Percentiles rank a stretch among this genome's conserved stretches.
Evolutionary conservation across 2,888 invertebrate species (phyloP).

Genomic region (Piscicola geometra): DNA sequence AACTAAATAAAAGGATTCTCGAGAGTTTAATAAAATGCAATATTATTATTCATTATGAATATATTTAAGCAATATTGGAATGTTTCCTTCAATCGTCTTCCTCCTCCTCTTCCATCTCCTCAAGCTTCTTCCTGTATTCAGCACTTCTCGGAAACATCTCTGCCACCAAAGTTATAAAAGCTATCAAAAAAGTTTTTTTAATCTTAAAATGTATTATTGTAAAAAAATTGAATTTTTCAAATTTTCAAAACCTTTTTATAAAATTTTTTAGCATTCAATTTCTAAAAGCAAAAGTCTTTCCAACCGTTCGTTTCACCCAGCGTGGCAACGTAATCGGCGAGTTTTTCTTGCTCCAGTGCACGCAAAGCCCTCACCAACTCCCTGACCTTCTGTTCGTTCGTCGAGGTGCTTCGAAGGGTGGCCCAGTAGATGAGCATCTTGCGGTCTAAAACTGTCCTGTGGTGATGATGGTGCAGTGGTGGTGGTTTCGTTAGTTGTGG

Average conservation of each 20-base stretch:
- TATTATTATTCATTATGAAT: no score
- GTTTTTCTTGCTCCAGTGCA: slow-evolving; percentile 3
- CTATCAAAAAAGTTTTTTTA: neutral
- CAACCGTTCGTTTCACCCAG: neutral
- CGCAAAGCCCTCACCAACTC: slow-evolving; percentile 23
- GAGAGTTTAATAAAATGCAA: no score
- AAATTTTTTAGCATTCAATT: neutral
- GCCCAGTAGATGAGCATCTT: slow-evolving; percentile 30
- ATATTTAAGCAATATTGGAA: no score
- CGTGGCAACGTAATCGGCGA: slow-evolving; percentile 14
- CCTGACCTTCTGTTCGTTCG: slow-evolving; percentile 4
- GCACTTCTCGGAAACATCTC: neutral
- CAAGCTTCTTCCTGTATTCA: neutral
- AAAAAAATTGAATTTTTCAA: neutral
- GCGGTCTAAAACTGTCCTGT: neutral
- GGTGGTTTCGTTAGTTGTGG: no score
- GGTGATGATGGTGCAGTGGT: no score
- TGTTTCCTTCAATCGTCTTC: neutral
- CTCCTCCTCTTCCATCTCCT: neutral
- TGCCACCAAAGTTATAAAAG: neutral
- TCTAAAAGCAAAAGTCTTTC: neutral
- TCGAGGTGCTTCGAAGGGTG: neutral
- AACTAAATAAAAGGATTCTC: no score
- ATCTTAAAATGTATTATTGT: neutral
- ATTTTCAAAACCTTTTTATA: neutral